Percentiles rank a stretch among this genome's conserved stretches.
These are phyloP conservation scores for Pseudomugil tenellus DNA, from an alignment of 2,797 vertebrate genomes.

Conservation along the genomic window DNA sequence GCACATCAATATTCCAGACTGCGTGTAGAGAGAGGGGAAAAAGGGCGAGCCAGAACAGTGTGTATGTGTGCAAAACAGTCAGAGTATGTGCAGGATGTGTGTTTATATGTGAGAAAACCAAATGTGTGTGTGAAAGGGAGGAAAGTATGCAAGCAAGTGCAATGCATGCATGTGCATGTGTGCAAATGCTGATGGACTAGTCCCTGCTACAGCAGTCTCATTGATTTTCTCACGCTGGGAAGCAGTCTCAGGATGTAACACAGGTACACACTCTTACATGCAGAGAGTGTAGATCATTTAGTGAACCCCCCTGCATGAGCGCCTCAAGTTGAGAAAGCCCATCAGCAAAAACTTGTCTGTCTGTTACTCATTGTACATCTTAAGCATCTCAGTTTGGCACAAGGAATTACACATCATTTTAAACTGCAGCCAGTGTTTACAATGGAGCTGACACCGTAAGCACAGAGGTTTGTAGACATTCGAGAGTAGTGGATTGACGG, in stretches of 20 bases:
- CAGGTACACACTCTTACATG: constrained; percentile 7
- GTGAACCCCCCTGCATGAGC: constrained; percentile 55
- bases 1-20: constrained; percentile 82
- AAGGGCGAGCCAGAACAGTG: constrained; percentile 47
- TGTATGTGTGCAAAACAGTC: constrained; percentile 37
- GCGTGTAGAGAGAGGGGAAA: constrained; percentile 56
- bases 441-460: constrained; percentile 26
- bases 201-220: constrained; percentile 75
- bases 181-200: constrained; percentile 70
- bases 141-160: neutral
- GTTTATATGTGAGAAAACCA: constrained; percentile 29
- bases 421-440: constrained; percentile 33
- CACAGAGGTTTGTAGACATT: constrained; percentile 19
- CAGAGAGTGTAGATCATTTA: constrained; percentile 63
- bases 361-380: constrained; percentile 45
- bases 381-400: constrained; percentile 29
- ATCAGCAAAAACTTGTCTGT: constrained; percentile 46
- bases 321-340: constrained; percentile 60
- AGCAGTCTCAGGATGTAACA: constrained; percentile 72
- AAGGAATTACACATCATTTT: constrained; percentile 40
- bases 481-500: constrained; percentile 37
- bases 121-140: constrained; percentile 12
- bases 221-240: constrained; percentile 82
- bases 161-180: constrained; percentile 30
- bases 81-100: constrained; percentile 34